Percentiles rank a stretch among this genome's conserved stretches.
These are phyloP conservation scores for Alloplasta piceator DNA, from an alignment of 2,888 invertebrate species.

Conservation along the genomic window DNA sequence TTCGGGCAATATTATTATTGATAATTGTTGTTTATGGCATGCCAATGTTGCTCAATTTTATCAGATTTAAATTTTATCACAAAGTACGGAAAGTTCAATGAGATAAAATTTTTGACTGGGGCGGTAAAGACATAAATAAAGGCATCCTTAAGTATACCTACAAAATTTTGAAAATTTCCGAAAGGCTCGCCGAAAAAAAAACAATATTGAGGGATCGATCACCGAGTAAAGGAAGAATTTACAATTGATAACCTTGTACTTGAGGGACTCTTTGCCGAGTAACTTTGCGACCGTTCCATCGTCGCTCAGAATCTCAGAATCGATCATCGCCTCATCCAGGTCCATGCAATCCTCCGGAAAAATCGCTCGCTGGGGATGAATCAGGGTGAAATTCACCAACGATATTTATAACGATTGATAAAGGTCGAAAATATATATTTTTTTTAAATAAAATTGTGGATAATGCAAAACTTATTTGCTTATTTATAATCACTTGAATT, in stretches of 20 bases:
- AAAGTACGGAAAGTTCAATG: no score
- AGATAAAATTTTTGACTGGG: no score
- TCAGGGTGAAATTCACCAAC: neutral
- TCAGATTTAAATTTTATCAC: no score
- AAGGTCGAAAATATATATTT: neutral
- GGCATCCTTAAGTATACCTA: no score
- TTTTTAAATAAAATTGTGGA: neutral
- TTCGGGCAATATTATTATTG: no score
- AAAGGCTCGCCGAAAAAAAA: no score
- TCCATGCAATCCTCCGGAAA: conserved; percentile 70
- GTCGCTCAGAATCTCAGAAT: conserved; percentile 73
- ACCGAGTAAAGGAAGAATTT: neutral
- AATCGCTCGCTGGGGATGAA: conserved; percentile 35
- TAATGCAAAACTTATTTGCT: no score
- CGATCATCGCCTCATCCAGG: conserved; percentile 71
- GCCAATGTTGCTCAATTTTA: no score
- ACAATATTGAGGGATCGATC: neutral
- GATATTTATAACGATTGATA: neutral
- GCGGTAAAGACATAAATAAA: no score
- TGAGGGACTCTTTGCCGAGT: conserved; percentile 73
- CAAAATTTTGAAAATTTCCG: no score
- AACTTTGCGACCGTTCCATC: conserved; percentile 72
- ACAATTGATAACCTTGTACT: conserved; percentile 70
- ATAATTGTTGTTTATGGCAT: no score
- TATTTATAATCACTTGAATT: conserved; percentile 72